A percentile compares a stretch with the other conserved stretches of the same genome.
phyloP scores from a whole-genome alignment of 2,113 vertebrate species.

The Brachyhypopomus gauderio region DNA sequence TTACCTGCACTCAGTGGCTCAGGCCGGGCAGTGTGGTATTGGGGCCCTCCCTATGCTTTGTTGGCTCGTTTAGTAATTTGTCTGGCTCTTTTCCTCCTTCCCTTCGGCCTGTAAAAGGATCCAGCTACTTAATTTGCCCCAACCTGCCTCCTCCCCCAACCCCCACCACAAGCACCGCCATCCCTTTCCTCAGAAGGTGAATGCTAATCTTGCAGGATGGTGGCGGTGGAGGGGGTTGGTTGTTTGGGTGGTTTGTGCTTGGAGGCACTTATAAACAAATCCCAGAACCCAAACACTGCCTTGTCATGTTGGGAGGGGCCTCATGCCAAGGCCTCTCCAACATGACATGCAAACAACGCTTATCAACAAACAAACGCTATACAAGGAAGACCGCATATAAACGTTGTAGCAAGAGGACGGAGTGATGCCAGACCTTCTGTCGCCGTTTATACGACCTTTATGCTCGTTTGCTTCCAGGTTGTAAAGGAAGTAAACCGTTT shows the following conservation, averaged over 20 bases:
- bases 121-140: conserved; percentile 74
- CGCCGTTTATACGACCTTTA: not conserved
- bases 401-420: not conserved
- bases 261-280: conserved; percentile 42
- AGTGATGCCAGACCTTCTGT: not conserved
- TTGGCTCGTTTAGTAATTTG: conserved; percentile 81
- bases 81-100: conserved; percentile 82
- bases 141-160: conserved; percentile 56
- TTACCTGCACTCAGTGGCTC: conserved; percentile 55
- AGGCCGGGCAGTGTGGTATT: conserved; percentile 37
- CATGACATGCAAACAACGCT: conserved; percentile 29
- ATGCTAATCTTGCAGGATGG: conserved; percentile 66
- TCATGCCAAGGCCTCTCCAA: conserved; percentile 7
- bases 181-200: conserved; percentile 62
- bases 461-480: not conserved
- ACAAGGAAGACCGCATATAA: not conserved
- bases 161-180: conserved; percentile 47
- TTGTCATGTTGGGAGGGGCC: conserved; percentile 16
- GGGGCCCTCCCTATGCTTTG: conserved; percentile 67
- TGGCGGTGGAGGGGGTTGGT: conserved; percentile 25
- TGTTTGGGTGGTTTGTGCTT: not conserved
- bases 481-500: no score
- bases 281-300: conserved; percentile 36
- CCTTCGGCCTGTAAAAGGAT: conserved; percentile 82
- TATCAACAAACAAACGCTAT: not conserved